These are phyloP conservation scores for Zoroaster sp. DNA, from an alignment of 53 echinoderm and acorn worm species.

Conservation along the genomic window DNA sequence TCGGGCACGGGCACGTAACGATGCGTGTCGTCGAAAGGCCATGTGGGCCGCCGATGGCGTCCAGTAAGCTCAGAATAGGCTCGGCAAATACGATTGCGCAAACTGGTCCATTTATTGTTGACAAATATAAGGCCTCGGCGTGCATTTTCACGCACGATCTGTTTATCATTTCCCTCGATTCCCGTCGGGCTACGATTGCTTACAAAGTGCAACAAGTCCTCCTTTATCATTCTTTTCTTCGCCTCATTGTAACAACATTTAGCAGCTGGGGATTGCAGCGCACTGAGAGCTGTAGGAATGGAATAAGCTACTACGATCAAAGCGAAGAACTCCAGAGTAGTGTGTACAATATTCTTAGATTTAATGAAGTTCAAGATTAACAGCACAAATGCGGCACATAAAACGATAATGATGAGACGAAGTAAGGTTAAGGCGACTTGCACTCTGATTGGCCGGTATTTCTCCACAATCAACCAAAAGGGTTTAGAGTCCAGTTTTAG, in stretches of 20 bases:
- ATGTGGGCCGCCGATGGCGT: too few species aligned
- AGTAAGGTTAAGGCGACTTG: constrained; percentile 54
- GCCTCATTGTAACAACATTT: constrained; percentile 67
- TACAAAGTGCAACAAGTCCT: constrained; percentile 62
- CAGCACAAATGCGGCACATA: constrained; percentile 74
- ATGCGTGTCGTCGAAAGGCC: too few species aligned
- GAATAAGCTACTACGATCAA: constrained; percentile 76
- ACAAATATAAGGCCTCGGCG: too few species aligned
- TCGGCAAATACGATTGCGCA: too few species aligned
- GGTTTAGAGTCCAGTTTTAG: constrained; percentile 65
- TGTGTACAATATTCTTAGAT: constrained; percentile 68
- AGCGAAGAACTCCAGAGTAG: constrained; percentile 71
- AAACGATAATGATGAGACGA: constrained; percentile 57
- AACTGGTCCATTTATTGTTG: too few species aligned
- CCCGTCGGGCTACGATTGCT: neutral
- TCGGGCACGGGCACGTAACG: too few species aligned
- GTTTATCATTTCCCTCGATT: too few species aligned
- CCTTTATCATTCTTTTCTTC: constrained; percentile 55
- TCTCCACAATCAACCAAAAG: constrained; percentile 67
- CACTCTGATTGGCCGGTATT: constrained; percentile 70
- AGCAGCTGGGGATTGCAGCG: constrained; percentile 74
- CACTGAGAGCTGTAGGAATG: constrained; percentile 64
- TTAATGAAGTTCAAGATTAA: constrained; percentile 69
- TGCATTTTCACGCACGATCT: too few species aligned
- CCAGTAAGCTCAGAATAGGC: too few species aligned